A percentile compares a stretch with the other conserved stretches of the same genome.
phyloP scores from a whole-genome alignment of 2,888 invertebrate genomes.

The Rhagophthalmus giganteus region DNA sequence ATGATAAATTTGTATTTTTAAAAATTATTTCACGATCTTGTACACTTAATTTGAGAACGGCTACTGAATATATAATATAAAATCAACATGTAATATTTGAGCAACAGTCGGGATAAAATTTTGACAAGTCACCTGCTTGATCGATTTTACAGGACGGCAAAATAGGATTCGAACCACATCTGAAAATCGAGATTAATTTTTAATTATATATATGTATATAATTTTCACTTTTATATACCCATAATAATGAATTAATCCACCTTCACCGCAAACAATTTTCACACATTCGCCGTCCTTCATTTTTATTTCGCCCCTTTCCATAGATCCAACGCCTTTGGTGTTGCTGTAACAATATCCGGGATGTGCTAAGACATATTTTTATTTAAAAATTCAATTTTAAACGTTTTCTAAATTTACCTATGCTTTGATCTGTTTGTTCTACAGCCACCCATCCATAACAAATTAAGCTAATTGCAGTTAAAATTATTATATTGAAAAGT shows the following conservation, averaged over 20 bases:
- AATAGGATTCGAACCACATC: background rate
- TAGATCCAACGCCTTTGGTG: slow-evolving; percentile 8
- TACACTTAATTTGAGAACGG: too few relatives aligned
- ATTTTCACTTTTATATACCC: too few relatives aligned
- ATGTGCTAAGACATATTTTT: slow-evolving; percentile 8
- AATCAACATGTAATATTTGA: too few relatives aligned
- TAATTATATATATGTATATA: too few relatives aligned
- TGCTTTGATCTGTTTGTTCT: slow-evolving; percentile 8
- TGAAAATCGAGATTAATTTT: background rate
- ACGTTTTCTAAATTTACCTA: slow-evolving; percentile 2
- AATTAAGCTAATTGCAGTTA: too few relatives aligned
- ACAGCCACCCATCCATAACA: slow-evolving; percentile 12
- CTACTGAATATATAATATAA: too few relatives aligned
- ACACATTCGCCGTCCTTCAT: slow-evolving; percentile 7
- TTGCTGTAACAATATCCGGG: slow-evolving; percentile 18
- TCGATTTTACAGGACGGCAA: background rate
- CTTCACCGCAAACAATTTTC: slow-evolving; percentile 8
- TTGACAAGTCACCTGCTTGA: background rate
- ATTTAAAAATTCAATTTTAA: slow-evolving; percentile 1
- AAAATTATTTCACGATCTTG: too few relatives aligned
- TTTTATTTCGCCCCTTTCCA: slow-evolving; percentile 18
- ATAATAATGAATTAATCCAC: slow-evolving; percentile 2
- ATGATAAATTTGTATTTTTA: too few relatives aligned
- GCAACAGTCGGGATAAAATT: background rate
- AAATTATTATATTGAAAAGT: too few relatives aligned